These are phyloP conservation scores for Coecobrya sp. DNA, from an alignment of 2,888 invertebrate species.

Conservation along the genomic window DNA sequence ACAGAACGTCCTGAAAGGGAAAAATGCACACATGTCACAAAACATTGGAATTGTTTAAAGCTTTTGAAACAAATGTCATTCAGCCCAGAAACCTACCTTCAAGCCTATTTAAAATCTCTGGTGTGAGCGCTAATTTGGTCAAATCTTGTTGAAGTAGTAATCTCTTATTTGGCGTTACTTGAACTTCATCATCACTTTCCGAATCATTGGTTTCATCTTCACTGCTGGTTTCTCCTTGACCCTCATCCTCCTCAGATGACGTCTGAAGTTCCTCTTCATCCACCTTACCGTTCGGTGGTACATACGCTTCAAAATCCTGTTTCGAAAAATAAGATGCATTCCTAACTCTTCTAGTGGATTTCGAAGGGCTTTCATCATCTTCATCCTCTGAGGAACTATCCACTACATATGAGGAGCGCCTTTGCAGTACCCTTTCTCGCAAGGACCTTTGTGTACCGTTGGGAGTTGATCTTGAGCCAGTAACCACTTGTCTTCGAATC, in stretches of 20 bases:
- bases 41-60: too few species aligned
- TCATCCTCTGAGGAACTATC: not conserved
- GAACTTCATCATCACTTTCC: not conserved
- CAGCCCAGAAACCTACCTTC: constrained; percentile 31
- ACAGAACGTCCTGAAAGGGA: constrained; percentile 43
- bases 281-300: too few species aligned
- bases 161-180: not conserved
- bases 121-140: constrained; percentile 9
- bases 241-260: not conserved
- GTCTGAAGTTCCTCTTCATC: not conserved
- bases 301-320: constrained; percentile 28
- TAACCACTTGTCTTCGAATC: constrained; percentile 13
- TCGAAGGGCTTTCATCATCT: not conserved
- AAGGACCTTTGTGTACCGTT: not conserved
- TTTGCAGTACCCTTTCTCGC: not conserved
- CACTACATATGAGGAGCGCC: not conserved
- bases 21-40: too few species aligned
- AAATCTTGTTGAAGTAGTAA: not conserved
- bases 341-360: not conserved
- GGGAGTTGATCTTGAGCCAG: not conserved
- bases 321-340: constrained; percentile 31
- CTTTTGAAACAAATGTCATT: not conserved
- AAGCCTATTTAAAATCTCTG: constrained; percentile 26
- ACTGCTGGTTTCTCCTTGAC: not conserved
- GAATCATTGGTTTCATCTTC: not conserved